phyloP scores from a whole-genome alignment of 2,797 vertebrate genomes.

The Phyllotis vaccarum region DNA sequence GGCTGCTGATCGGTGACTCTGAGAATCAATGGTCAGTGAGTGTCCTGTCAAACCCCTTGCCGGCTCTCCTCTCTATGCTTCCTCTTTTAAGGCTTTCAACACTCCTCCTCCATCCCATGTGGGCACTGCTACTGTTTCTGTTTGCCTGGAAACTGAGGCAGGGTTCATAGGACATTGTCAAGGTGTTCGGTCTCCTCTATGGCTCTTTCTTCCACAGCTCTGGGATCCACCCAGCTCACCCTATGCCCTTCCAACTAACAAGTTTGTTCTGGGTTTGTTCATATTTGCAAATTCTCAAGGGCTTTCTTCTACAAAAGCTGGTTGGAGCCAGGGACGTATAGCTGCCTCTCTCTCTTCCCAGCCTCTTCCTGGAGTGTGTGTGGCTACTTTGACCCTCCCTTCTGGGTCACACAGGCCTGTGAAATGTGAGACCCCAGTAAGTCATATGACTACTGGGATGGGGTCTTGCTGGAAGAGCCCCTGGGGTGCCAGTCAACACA shows the following conservation, averaged over 20 bases:
- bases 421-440: not conserved
- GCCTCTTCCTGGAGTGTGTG: not conserved
- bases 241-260: rapidly evolving
- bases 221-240: not conserved
- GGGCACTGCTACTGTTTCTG: rapidly evolving
- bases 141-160: not conserved
- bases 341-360: rapidly evolving
- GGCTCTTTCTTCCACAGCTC: not conserved
- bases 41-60: rapidly evolving
- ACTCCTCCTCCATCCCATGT: not conserved
- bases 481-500: rapidly evolving
- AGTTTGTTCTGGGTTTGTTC: not conserved
- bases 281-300: rapidly evolving
- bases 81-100: rapidly evolving
- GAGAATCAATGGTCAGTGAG: rapidly evolving
- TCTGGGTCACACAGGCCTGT: not conserved
- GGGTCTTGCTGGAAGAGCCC: not conserved
- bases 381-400: not conserved
- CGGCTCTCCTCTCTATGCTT: rapidly evolving
- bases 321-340: not conserved
- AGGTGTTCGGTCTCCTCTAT: not conserved
- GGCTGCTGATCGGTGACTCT: too few species aligned
- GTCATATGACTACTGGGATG: not conserved
- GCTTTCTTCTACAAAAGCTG: not conserved
- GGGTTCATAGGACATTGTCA: rapidly evolving